Evolutionary conservation across 2,888 invertebrate species (phyloP), one percentile per base, ranked within the genome.

Genomic region (Nomada fucata): DNA sequence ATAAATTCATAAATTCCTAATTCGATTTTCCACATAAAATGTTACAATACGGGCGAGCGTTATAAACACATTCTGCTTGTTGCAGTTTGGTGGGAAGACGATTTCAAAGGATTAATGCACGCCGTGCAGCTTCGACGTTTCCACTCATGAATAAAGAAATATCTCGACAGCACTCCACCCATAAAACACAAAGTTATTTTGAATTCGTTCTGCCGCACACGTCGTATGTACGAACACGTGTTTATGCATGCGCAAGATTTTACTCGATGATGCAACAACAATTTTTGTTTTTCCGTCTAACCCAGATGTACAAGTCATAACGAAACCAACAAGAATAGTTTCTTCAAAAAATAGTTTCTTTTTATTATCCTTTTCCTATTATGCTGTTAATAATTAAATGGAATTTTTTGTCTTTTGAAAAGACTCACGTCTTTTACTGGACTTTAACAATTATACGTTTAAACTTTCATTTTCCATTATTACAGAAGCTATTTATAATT

Each of bases 101-200:
- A 73, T 79, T 78, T 81, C 69, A 64, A 81, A 64, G 72, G 69
- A 79, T 82, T 76, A 79, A 84, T 76, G 72, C 55, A 52, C 63
- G 55, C 60, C 44, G 73, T 57, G 26, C 23, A 50, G 76, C 65
- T 59, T 69, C 71, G 72, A 59, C 82, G 79, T 82, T 82, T 60
- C 67, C 71, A 68, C 65, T 70, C 76, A 82, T 76, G 78, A 82
- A 84, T 78, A 82, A 82, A 82, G 82, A 79, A 82, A 82, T 73
- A 76, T 82, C 79, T 79, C 76, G 73, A 74, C 76, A 47, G 60
- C 59, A 63, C 83, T 75, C 63, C 73, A 55, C 65, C 82, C 84
- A 82, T 82, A 79, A 79, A 82, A 81, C 79, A 68, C 79, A 78
- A 76, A 73, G 79, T 86, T 85, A 86, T 82, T 85, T 85, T 82